Percentiles rank a stretch among this genome's conserved stretches.
These are phyloP conservation scores for Oscheius sp. DNA, from an alignment of 2,888 invertebrate genomes.

Conservation along the genomic window DNA sequence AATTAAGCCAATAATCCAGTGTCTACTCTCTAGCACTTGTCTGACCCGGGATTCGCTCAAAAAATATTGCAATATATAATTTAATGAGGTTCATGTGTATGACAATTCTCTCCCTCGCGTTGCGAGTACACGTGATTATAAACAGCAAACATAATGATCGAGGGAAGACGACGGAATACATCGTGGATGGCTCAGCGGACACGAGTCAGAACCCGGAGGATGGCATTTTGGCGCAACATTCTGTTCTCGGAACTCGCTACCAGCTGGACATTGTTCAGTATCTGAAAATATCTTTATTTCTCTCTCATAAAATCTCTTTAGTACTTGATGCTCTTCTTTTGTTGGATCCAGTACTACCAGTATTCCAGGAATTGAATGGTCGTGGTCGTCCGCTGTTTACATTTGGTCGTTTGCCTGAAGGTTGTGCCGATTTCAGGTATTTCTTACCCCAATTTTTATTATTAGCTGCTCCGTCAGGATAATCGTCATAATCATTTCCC, in stretches of 20 bases:
- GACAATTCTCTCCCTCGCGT: slow-evolving; percentile 31
- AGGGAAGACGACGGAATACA: slow-evolving; percentile 31
- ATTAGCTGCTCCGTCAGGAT: neutral
- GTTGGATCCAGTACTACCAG: neutral
- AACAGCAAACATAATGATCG: slow-evolving; percentile 37
- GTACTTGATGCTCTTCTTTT: neutral
- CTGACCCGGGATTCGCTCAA: too few relatives aligned
- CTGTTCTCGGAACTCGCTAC: slow-evolving; percentile 46
- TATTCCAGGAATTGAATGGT: neutral
- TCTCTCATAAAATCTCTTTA: too few relatives aligned
- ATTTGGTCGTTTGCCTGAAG: neutral
- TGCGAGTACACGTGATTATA: slow-evolving; percentile 32
- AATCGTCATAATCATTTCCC: slow-evolving; percentile 19
- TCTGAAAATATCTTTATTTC: slow-evolving; percentile 1
- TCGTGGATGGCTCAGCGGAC: slow-evolving; percentile 49
- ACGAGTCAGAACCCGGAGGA: slow-evolving; percentile 57
- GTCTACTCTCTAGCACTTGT: too few relatives aligned
- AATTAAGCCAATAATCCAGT: too few relatives aligned
- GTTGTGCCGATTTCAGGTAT: neutral
- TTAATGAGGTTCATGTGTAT: slow-evolving; percentile 31
- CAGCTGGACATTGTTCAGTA: slow-evolving; percentile 40
- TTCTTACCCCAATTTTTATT: slow-evolving; percentile 19
- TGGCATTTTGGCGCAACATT: slow-evolving; percentile 46
- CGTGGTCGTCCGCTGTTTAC: neutral
- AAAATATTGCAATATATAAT: slow-evolving; percentile 12